Evolutionary conservation across 2,113 vertebrate genomes (phyloP).

Genomic region (Speoplatyrhinus poulsoni): DNA sequence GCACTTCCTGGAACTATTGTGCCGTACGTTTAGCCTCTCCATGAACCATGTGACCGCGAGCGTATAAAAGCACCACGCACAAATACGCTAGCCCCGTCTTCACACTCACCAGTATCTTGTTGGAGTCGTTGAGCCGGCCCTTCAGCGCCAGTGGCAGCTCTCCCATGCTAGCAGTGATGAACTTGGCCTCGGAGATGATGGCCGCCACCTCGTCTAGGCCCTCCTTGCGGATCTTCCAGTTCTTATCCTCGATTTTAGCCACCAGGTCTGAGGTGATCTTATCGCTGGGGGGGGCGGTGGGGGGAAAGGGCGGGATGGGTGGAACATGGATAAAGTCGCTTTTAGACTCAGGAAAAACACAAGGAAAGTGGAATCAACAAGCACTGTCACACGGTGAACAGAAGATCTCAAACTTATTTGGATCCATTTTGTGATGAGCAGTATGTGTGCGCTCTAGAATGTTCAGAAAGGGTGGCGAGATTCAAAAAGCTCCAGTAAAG

Average conservation of each 20-base stretch:
- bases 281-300: constrained; percentile 77
- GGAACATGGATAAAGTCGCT: too few relatives aligned
- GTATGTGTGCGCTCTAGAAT: too few relatives aligned
- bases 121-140: constrained; percentile 90
- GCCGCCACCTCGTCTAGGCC: constrained; percentile 90
- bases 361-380: too few relatives aligned
- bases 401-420: too few relatives aligned
- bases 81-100: not conserved
- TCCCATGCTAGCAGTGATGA: constrained; percentile 90
- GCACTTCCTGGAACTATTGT: too few relatives aligned
- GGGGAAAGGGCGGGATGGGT: not conserved
- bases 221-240: constrained; percentile 98
- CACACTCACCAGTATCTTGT: constrained; percentile 91
- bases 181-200: constrained; percentile 95
- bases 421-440: too few relatives aligned
- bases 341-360: too few relatives aligned
- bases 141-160: constrained; percentile 91
- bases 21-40: too few relatives aligned
- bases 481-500: too few relatives aligned
- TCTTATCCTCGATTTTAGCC: constrained; percentile 93
- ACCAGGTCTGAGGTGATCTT: constrained; percentile 92
- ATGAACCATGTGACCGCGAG: too few relatives aligned
- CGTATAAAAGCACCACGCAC: not conserved
- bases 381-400: too few relatives aligned
- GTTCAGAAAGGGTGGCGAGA: too few relatives aligned